phyloP scores from a whole-genome alignment of 2,888 invertebrate species.

The Opisthograptis luteolata region DNA sequence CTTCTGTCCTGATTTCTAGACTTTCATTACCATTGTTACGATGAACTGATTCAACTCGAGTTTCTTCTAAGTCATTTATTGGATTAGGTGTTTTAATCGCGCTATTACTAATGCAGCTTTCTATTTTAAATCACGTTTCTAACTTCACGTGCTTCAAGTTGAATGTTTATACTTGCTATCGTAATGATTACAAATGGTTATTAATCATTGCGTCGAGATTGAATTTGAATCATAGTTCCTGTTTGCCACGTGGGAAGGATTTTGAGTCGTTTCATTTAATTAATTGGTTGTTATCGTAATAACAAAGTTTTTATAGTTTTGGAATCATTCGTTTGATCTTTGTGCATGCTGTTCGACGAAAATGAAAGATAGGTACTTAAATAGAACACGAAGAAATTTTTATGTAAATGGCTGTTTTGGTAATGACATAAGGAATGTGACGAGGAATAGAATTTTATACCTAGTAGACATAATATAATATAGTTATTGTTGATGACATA shows the following conservation, averaged over 20 bases:
- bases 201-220: conserved; percentile 28
- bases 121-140: conserved; percentile 35
- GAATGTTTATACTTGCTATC: conserved; percentile 36
- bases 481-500: too few species aligned
- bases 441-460: too few species aligned
- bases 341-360: too few species aligned
- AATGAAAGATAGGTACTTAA: too few species aligned
- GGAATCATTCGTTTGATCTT: too few species aligned
- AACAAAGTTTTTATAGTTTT: conserved; percentile 2
- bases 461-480: too few species aligned
- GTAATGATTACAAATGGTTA: conserved; percentile 36
- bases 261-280: neutral
- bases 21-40: neutral
- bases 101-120: conserved; percentile 30
- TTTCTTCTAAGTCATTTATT: conserved; percentile 1
- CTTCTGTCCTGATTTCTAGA: neutral
- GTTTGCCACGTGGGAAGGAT: conserved; percentile 15
- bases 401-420: too few species aligned
- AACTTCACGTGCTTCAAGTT: conserved; percentile 32
- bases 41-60: conserved; percentile 1
- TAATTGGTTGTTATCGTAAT: neutral
- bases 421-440: too few species aligned
- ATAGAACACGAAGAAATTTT: too few species aligned
- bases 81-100: conserved; percentile 18
- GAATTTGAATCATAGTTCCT: conserved; percentile 34